Conservation (phyloP, 2,797 vertebrate genomes). For the Tiaroga cobitis region DNA sequence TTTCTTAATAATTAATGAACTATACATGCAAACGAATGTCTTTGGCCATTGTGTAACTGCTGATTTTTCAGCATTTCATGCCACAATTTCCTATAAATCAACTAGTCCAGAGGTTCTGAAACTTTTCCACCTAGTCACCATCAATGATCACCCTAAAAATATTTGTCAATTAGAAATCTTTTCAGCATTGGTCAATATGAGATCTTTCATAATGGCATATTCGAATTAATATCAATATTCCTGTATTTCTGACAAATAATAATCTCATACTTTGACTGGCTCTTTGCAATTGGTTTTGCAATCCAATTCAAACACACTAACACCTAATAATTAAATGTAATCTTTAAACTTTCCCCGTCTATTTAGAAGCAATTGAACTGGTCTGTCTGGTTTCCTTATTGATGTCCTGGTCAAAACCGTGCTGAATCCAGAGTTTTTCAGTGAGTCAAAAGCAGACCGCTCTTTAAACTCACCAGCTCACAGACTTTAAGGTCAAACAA, state of each 20-base stretch:
- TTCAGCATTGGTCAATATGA: background rate
- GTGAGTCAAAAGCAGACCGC: background rate
- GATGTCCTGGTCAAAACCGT: constrained; percentile 16
- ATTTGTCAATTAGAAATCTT: background rate
- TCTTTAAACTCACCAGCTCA: background rate
- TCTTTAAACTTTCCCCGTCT: background rate
- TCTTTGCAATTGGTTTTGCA: background rate
- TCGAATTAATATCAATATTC: background rate
- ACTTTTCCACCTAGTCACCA: background rate
- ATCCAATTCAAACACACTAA: background rate
- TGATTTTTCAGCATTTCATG: background rate
- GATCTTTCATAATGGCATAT: background rate
- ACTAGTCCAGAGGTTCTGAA: background rate
- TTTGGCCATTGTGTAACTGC: background rate
- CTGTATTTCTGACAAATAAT: background rate
- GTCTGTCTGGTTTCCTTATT: background rate
- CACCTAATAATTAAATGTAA: background rate
- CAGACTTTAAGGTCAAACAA: background rate
- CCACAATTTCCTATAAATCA: background rate
- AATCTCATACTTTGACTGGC: background rate
- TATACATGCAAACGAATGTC: background rate
- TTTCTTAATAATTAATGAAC: constrained; percentile 1
- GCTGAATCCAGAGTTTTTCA: constrained; percentile 4
- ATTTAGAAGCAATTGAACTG: constrained; percentile 3
- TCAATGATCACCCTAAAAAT: background rate